These are phyloP conservation scores for Andricus grossulariae DNA, from an alignment of 1,140 invertebrate species.

Conservation along the genomic window DNA sequence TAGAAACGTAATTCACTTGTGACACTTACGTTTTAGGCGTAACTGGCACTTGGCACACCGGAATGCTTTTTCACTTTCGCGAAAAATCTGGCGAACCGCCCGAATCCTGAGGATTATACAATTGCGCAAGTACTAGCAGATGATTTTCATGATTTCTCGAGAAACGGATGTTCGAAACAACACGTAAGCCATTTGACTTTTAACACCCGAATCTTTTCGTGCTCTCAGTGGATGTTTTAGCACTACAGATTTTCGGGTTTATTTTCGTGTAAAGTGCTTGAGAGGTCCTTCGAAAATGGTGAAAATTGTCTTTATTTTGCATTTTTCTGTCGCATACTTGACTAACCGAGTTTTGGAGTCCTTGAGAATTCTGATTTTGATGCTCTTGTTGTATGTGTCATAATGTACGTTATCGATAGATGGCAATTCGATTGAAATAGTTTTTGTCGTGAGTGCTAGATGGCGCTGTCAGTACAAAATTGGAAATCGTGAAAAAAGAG, in stretches of 20 bases:
- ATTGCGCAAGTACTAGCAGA: constrained; percentile 51
- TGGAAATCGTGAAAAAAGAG: too few relatives aligned
- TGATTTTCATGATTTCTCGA: constrained; percentile 47
- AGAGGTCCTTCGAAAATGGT: not conserved
- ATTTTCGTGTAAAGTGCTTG: not conserved
- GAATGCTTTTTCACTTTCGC: not conserved
- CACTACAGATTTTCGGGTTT: not conserved
- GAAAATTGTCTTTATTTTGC: not conserved
- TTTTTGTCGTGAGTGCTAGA: too few relatives aligned
- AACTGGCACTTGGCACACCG: not conserved
- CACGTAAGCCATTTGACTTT: constrained; percentile 53
- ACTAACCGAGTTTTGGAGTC: constrained; percentile 21
- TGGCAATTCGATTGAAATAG: too few relatives aligned
- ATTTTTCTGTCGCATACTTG: constrained; percentile 13
- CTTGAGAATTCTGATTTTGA: not conserved
- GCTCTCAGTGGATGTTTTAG: not conserved
- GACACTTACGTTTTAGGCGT: constrained; percentile 3
- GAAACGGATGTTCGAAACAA: constrained; percentile 57
- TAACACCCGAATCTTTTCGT: not conserved
- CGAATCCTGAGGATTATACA: not conserved
- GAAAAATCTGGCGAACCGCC: not conserved
- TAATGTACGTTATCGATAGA: not conserved
- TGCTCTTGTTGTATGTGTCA: not conserved
- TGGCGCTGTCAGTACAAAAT: too few relatives aligned
- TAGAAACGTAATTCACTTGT: constrained; percentile 6